Conservation (phyloP, 2,888 invertebrate species). For the Heteromyza rotundicornis region DNA sequence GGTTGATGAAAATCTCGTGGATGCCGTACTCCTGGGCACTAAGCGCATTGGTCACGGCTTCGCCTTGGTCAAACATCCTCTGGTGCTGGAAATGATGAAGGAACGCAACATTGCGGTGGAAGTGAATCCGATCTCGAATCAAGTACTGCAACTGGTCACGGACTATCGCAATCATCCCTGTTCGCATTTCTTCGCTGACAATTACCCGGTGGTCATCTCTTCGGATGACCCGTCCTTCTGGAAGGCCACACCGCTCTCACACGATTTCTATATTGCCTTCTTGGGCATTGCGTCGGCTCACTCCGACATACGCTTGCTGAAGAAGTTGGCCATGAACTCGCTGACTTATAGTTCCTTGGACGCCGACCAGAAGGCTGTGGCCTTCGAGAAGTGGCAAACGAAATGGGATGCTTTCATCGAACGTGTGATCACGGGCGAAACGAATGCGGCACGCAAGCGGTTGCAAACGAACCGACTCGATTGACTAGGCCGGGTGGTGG, state of each 20-base stretch:
- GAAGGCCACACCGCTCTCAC: conserved; percentile 74
- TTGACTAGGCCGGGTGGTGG: conserved; percentile 55
- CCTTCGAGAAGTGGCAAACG: conserved; percentile 65
- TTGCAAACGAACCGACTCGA: conserved; percentile 37
- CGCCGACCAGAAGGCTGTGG: conserved; percentile 62
- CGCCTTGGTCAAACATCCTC: conserved; percentile 76
- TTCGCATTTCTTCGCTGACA: conserved; percentile 69
- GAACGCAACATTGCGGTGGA: conserved; percentile 73
- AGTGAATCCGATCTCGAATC: conserved; percentile 81
- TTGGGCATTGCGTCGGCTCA: conserved; percentile 74
- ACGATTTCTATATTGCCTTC: conserved; percentile 81
- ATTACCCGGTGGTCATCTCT: conserved; percentile 76
- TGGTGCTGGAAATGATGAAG: conserved; percentile 67
- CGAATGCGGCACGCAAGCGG: conserved; percentile 4
- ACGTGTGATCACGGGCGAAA: conserved; percentile 39
- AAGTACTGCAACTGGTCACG: conserved; percentile 71
- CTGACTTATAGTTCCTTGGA: conserved; percentile 72
- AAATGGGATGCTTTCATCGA: conserved; percentile 69
- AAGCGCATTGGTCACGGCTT: conserved; percentile 82
- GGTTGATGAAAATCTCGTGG: conserved; percentile 77
- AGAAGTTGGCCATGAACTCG: conserved; percentile 77
- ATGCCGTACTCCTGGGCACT: conserved; percentile 76
- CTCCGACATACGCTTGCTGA: conserved; percentile 74
- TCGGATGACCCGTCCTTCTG: conserved; percentile 83
- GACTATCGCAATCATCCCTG: conserved; percentile 82